Base-by-base conservation (phyloP, 1,140 invertebrate genomes). In the Microplitis demolitor region DNA sequence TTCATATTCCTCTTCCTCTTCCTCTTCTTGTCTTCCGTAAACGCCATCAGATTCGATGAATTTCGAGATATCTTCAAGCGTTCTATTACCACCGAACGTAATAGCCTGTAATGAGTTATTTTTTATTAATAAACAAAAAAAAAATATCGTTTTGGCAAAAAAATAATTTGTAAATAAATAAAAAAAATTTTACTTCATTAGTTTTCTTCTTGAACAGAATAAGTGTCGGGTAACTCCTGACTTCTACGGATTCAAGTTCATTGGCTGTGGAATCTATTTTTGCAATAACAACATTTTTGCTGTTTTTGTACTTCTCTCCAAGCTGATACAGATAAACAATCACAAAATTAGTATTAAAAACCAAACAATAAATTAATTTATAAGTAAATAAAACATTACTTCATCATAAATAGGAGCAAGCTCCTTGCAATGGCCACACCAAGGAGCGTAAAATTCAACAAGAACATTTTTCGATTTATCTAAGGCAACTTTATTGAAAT, bases 181-280 rank as follows among this genome's bases (percentile, higher is more conserved):
- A 24, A 24, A 24, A 24, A 24, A 24, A 24, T 24, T 24, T 45
- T 45, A 96, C 95, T 88, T 97, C 92, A 87, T 98, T 98, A 73
- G 94, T 93, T 60, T 91, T 93, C 88, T 97, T 97, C 76, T 94
- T 94, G 91, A 96, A 99, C 76, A 97, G 90, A 84, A 96, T 98
- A 82, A 99, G 92, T 35, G 98, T 99, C 45, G 98, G 98, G 93
- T 97, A 99, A 74, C 93, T 97, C 71, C 92, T 92, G 82, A 99
- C 93, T 89, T 97, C 98, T 45, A 96, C 93, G 88, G 96, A 94
- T 80, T 98, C 96, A 69, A 99, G 87, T 89, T 99, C 98, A 87
- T 99, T 99, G 81, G 92, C 94, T 69, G 98, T 99, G 62, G 98
- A 92, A 87, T 99, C 98, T 91, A 99, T 98, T 89, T 99, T 99